Percentiles rank a stretch among this genome's conserved stretches.
phyloP scores from a whole-genome alignment of 2,888 invertebrate genomes.

The Drosophila tripunctata region DNA sequence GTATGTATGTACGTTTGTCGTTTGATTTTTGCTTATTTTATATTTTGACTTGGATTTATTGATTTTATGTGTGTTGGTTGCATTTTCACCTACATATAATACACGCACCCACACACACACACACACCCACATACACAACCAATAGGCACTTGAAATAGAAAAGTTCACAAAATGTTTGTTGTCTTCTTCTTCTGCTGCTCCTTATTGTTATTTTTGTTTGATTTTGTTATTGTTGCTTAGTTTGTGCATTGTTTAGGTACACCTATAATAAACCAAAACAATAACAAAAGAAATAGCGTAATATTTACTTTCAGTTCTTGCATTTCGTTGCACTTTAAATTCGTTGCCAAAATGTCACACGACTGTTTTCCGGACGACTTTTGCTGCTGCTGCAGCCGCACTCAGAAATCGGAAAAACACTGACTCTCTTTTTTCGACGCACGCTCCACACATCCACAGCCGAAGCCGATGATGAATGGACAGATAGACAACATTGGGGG shows the following conservation, averaged over 20 bases:
- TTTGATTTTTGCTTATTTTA: slow-evolving; percentile 70
- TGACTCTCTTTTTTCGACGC: slow-evolving; percentile 43
- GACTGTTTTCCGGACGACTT: slow-evolving; percentile 57
- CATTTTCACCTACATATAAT: slow-evolving; percentile 61
- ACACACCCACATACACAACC: slow-evolving; percentile 19
- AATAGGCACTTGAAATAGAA: slow-evolving; percentile 26
- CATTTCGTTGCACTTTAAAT: slow-evolving; percentile 77
- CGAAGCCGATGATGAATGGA: slow-evolving; percentile 60
- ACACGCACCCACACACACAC: slow-evolving; percentile 33
- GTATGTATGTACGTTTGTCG: slow-evolving; percentile 30
- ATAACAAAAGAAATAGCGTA: slow-evolving; percentile 30
- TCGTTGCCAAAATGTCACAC: slow-evolving; percentile 70
- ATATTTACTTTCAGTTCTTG: slow-evolving; percentile 67
- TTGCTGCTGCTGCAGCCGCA: slow-evolving; percentile 72
- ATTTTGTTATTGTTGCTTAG: not conserved
- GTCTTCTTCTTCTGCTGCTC: not conserved
- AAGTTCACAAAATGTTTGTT: slow-evolving; percentile 20
- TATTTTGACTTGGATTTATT: slow-evolving; percentile 79
- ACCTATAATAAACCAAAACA: slow-evolving; percentile 16
- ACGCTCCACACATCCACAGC: slow-evolving; percentile 27
- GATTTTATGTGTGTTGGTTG: slow-evolving; percentile 76
- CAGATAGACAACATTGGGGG: slow-evolving; percentile 45
- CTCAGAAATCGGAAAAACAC: slow-evolving; percentile 64
- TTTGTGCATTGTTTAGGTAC: not conserved
- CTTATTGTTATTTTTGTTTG: not conserved